A percentile compares a stretch with the other conserved stretches of the same genome.
Evolutionary conservation across 2,888 invertebrate genomes (phyloP).

Genomic region (Metellina segmentata): DNA sequence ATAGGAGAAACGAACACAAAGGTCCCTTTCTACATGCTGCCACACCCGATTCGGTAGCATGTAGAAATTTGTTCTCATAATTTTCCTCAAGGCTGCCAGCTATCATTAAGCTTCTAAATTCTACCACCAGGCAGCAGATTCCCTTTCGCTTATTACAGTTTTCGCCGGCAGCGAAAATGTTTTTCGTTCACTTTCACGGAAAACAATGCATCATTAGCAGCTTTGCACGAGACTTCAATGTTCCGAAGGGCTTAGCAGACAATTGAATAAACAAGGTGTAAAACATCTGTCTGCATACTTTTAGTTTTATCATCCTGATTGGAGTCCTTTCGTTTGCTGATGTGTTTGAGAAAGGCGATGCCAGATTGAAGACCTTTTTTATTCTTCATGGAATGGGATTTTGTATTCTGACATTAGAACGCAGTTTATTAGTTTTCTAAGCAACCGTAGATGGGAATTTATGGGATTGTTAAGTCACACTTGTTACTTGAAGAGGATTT

Average conservation of each 20-base stretch:
- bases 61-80: neutral
- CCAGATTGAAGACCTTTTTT: constrained; percentile 4
- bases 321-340: constrained; percentile 26
- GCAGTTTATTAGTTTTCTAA: too few relatives aligned
- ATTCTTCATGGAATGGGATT: too few relatives aligned
- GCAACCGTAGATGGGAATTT: too few relatives aligned
- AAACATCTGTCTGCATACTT: constrained; percentile 48
- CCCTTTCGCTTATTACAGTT: constrained; percentile 39
- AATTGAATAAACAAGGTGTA: constrained; percentile 56
- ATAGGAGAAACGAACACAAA: neutral
- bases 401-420: too few relatives aligned
- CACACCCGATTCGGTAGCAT: neutral
- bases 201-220: constrained; percentile 60
- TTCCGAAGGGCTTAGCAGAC: neutral
- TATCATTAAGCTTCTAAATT: constrained; percentile 45
- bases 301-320: constrained; percentile 20
- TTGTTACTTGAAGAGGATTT: too few relatives aligned
- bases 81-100: neutral
- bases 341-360: neutral
- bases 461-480: too few relatives aligned
- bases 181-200: constrained; percentile 7
- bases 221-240: neutral
- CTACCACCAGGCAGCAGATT: constrained; percentile 33
- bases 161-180: neutral
- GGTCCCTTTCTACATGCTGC: constrained; percentile 8